A percentile compares a stretch with the other conserved stretches of the same genome.
Conservation (phyloP, 2,797 vertebrate genomes). For the Podarcis siculus region DNA sequence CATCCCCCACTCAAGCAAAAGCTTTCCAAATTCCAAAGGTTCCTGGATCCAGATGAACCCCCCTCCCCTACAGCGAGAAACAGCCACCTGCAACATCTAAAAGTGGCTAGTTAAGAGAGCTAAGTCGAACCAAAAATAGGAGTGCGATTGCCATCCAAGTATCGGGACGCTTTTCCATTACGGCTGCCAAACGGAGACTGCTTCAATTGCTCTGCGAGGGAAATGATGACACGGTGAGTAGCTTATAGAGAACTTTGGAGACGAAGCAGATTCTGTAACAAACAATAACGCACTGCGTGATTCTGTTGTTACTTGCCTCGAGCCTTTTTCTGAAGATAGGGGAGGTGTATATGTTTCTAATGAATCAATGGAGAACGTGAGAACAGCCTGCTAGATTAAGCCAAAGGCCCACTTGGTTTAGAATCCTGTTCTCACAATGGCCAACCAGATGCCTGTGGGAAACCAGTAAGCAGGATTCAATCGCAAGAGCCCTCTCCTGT, state of each 20-base stretch:
- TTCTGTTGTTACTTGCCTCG: too few species aligned
- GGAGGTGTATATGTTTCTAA: too few species aligned
- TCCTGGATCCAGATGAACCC: not conserved
- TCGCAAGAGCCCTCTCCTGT: too few species aligned
- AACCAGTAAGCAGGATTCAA: too few species aligned
- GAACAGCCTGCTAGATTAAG: too few species aligned
- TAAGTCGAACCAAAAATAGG: slow-evolving; percentile 27
- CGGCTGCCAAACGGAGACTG: slow-evolving; percentile 3
- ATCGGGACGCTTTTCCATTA: not conserved
- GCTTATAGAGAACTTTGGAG: slow-evolving; percentile 2
- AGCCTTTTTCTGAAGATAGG: too few species aligned
- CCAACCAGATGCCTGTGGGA: too few species aligned
- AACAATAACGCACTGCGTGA: not conserved
- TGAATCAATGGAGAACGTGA: too few species aligned
- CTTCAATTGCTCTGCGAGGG: slow-evolving; percentile 4
- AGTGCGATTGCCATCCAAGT: slow-evolving; percentile 20
- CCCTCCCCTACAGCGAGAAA: not conserved
- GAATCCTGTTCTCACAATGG: too few species aligned
- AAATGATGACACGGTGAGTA: not conserved
- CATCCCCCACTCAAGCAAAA: not conserved
- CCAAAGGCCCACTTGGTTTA: too few species aligned
- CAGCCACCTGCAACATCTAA: slow-evolving; percentile 20
- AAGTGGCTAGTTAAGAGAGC: not conserved
- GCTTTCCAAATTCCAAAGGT: not conserved
- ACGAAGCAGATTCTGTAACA: not conserved